Evolutionary conservation across 1,140 invertebrate genomes (phyloP).

Genomic region (Homarus americanus): DNA sequence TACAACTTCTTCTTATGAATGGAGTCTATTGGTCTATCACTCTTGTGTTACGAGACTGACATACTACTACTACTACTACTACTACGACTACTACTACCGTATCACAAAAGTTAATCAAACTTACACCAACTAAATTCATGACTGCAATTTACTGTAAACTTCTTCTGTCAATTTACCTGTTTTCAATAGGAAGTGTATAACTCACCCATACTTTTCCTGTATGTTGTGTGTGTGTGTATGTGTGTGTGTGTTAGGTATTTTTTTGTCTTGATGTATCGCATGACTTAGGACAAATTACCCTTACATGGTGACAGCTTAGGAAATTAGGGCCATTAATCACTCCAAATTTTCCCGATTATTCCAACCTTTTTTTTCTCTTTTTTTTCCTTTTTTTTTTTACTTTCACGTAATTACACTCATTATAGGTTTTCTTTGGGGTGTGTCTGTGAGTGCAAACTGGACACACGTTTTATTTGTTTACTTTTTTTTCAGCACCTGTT

Average conservation of each 20-base stretch:
- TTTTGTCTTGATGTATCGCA: slow-evolving; percentile 20
- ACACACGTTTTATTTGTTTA: background rate
- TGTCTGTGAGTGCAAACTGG: background rate
- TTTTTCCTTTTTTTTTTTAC: slow-evolving; percentile 10
- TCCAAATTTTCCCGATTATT: slow-evolving; percentile 29
- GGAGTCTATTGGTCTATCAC: too few relatives aligned
- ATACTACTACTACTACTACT: too few relatives aligned
- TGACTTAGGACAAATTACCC: slow-evolving; percentile 42
- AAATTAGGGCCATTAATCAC: slow-evolving; percentile 41
- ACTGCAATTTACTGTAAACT: too few relatives aligned
- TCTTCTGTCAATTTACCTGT: too few relatives aligned
- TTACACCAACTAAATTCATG: too few relatives aligned
- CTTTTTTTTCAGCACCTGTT: background rate
- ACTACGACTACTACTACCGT: too few relatives aligned
- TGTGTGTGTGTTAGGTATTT: background rate
- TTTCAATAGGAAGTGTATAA: too few relatives aligned
- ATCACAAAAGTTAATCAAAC: too few relatives aligned
- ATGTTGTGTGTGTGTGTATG: too few relatives aligned
- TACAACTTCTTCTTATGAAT: too few relatives aligned
- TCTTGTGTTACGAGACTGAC: too few relatives aligned
- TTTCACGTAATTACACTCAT: slow-evolving; percentile 12
- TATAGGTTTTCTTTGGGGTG: slow-evolving; percentile 18
- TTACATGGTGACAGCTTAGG: slow-evolving; percentile 45
- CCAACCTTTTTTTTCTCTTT: background rate
- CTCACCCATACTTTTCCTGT: too few relatives aligned